Conservation (phyloP, 1,140 invertebrate species). For the Thaumatotibia leucotreta region DNA sequence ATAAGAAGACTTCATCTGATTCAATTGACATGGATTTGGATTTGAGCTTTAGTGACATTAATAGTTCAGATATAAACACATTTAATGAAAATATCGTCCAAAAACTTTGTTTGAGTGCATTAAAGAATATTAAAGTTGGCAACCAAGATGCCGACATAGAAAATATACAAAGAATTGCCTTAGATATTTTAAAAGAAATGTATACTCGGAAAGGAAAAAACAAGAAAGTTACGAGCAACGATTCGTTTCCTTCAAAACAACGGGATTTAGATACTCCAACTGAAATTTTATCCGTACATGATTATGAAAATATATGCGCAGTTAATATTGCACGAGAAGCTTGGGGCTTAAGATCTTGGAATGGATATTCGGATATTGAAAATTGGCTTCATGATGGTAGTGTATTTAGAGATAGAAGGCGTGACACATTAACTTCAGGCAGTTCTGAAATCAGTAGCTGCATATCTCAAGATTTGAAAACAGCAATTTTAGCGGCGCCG, state of each 20-base stretch:
- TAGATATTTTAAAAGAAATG: conserved; percentile 75
- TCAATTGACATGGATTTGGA: conserved; percentile 74
- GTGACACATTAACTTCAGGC: conserved; percentile 77
- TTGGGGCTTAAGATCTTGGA: conserved; percentile 83
- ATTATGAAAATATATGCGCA: conserved; percentile 83
- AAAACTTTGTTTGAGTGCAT: conserved; percentile 72
- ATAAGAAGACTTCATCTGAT: conserved; percentile 73
- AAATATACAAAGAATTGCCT: conserved; percentile 74
- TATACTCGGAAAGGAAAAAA: conserved; percentile 70
- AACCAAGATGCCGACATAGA: conserved; percentile 75
- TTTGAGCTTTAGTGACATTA: conserved; percentile 76
- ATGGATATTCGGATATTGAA: conserved; percentile 81
- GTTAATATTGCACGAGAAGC: conserved; percentile 81
- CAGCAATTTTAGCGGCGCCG: conserved; percentile 63
- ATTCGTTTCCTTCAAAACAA: conserved; percentile 46
- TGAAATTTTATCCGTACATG: conserved; percentile 80
- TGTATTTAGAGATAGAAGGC: conserved; percentile 76
- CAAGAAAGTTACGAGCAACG: conserved; percentile 45
- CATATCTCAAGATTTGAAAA: conserved; percentile 63
- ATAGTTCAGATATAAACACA: conserved; percentile 74
- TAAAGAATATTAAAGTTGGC: conserved; percentile 75
- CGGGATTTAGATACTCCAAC: conserved; percentile 77
- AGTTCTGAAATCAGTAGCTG: conserved; percentile 74
- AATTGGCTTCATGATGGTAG: conserved; percentile 81
- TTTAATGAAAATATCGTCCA: conserved; percentile 77